Conservation (phyloP, 1,140 invertebrate genomes). For the Arion vulgaris region DNA sequence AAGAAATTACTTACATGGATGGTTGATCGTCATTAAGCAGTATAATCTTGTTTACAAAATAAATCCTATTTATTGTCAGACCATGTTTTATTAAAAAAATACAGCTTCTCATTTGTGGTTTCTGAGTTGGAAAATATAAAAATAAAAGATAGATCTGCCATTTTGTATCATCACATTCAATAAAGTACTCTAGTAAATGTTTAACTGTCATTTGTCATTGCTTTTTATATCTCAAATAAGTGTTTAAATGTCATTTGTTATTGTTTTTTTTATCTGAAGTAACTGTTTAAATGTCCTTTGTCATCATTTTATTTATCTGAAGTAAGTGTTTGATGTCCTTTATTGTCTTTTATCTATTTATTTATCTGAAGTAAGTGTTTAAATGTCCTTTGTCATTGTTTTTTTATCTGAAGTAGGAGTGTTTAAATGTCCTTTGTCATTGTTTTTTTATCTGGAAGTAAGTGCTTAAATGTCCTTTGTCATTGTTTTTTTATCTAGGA, state of each 20-base stretch:
- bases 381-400: not conserved
- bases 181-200: not conserved
- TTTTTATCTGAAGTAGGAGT: not conserved
- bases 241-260: not conserved
- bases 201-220: not conserved
- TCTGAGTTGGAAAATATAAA: not conserved
- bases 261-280: not conserved
- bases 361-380: not conserved
- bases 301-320: not conserved
- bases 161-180: conserved; percentile 14
- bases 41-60: not conserved
- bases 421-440: not conserved
- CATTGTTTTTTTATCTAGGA: too few species aligned
- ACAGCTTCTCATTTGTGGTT: too few species aligned
- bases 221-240: not conserved
- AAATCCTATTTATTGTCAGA: not conserved
- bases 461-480: too few species aligned
- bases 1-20: not conserved
- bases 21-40: not conserved
- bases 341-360: too few species aligned
- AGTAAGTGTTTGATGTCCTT: too few species aligned
- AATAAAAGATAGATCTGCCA: not conserved
- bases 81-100: too few species aligned
- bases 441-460: not conserved
- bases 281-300: not conserved